Base-by-base conservation (phyloP, 53 echinoderm and acorn worm species). In the Temnopleurus reevesii region DNA sequence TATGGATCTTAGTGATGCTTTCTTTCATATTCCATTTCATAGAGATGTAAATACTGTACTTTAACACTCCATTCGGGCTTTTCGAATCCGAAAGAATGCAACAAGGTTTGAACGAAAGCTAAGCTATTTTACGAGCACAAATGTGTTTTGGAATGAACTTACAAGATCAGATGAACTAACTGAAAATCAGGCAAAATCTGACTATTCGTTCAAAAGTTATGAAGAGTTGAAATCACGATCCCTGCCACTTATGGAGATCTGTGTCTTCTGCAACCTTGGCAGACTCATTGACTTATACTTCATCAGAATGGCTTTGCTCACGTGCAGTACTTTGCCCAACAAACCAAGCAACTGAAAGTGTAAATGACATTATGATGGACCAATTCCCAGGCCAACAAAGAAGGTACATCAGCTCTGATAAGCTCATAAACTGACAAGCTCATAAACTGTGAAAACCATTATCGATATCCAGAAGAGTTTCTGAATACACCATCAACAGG, bases 291-390 rank as follows among this genome's bases (percentile, higher is more conserved):
- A n/a, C n/a, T 53, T 45, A 82, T 55, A 49, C 53, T 12, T 23
- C 81, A 21, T 46, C 81, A 49, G 15, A 89, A n/a, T 92, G 89
- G 90, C 65, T 90, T 34, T 63, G 65, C 38, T 81, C 92, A 26
- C 45, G 92, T 25, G 89, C 81, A 44, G 82, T 92, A 31, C 82
- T 92, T 36, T 81, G 81, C 33, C 89, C 89, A 35, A 92, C 81
- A 43, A 92, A 92, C 89, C 56, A 81, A 38, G 64, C 19, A 44
- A 85, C 89, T 33, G 92, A 92, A 44, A 82, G 89, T 19, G 81
- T 90, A 18, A 90, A 90, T 56, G 33, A 80, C 4, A 44, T 46
- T 33, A 43, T 90, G 35, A 76, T 90, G 59, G 45, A 80, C 28
- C 24, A 24, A 38, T 90, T 77, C 59, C 58, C 81, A 44, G 90